Conservation (phyloP, 2,797 vertebrate species). For the Urophycis tenuis region DNA sequence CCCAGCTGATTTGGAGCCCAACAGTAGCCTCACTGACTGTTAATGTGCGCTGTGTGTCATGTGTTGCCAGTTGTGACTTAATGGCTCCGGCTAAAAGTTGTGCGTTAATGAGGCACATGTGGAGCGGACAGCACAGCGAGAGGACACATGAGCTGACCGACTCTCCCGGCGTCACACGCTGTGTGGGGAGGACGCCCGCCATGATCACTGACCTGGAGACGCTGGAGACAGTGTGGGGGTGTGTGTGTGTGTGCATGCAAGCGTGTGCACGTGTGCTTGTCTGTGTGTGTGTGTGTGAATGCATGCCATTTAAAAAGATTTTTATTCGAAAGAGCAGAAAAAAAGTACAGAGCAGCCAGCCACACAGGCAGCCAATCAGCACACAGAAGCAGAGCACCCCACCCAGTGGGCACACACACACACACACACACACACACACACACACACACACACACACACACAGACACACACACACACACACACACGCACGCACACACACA, state of each 20-base stretch:
- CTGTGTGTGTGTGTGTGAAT: slow-evolving; percentile 3
- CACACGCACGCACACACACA: slow-evolving; percentile 16
- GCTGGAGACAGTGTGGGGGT: background rate
- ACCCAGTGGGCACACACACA: background rate
- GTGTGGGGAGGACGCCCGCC: slow-evolving; percentile 20
- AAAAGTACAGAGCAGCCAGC: background rate
- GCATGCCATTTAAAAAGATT: background rate
- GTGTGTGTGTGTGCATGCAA: background rate
- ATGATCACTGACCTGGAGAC: slow-evolving; percentile 45
- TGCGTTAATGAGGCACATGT: slow-evolving; percentile 50
- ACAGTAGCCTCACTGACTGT: slow-evolving; percentile 38
- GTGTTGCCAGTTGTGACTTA: slow-evolving; percentile 29
- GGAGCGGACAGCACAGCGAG: slow-evolving; percentile 25
- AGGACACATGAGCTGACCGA: slow-evolving; percentile 33
- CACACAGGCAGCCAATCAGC: slow-evolving; percentile 27
- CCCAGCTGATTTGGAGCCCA: slow-evolving; percentile 52
- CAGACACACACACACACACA: slow-evolving; percentile 17
- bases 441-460: slow-evolving; percentile 1
- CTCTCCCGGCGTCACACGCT: background rate
- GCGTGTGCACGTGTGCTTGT: slow-evolving; percentile 12
- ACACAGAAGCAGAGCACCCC: slow-evolving; percentile 7
- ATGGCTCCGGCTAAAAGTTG: slow-evolving; percentile 36
- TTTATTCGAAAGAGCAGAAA: background rate
- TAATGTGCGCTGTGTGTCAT: slow-evolving; percentile 40
- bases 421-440: no score